Base-by-base conservation (phyloP, 1,140 invertebrate genomes). In the Caerostris extrusa region DNA sequence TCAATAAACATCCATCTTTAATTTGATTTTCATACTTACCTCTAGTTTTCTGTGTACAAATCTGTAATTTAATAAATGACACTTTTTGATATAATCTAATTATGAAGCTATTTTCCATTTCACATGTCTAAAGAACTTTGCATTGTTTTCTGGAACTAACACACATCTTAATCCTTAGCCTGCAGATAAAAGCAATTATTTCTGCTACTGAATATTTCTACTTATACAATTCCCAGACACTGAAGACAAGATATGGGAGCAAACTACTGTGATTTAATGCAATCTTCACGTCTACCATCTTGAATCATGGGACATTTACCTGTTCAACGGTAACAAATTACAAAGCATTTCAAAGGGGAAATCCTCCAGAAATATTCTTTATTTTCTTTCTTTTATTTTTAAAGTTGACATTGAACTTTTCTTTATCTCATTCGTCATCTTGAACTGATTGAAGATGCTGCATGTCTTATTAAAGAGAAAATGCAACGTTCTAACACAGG, bases 291-390 rank as follows among this genome's bases (percentile, higher is more conserved):
- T 77, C 69, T 77, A 3, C 69, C 69, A 77, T 77, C 50, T 77
- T 77, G 34, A 77, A 34, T 77, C 69, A 77, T 50, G 69, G 69
- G 19, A 34, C 69, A 50, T 34, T 34, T 34, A 34, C 69, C 50
- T 77, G 50, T 77, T 34, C 69, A 50, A 77, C 34, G 69, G 69
- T 77, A 77, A 77, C 69, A 77, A 77, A 77, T 77, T 77, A 77
- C 69, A 34, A 67, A 77, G 34, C 34, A 10, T 61, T 61, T 61
- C 60, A 4, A 61, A 61, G 60, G 17, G 17, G 4, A 50, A 77
- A 50, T 7, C 69, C 19, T 77, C 69, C 19, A 17, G 69, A 10
- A 7, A 3, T 10, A 12, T 50, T 50, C 60, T 3, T 77, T 3
- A 50, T 77, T 77, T 34, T 3, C 60, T 77, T 34, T 3, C 60